Conservation (phyloP, 92 coral and sea anemone species). For the Epizoanthus ramosus region DNA sequence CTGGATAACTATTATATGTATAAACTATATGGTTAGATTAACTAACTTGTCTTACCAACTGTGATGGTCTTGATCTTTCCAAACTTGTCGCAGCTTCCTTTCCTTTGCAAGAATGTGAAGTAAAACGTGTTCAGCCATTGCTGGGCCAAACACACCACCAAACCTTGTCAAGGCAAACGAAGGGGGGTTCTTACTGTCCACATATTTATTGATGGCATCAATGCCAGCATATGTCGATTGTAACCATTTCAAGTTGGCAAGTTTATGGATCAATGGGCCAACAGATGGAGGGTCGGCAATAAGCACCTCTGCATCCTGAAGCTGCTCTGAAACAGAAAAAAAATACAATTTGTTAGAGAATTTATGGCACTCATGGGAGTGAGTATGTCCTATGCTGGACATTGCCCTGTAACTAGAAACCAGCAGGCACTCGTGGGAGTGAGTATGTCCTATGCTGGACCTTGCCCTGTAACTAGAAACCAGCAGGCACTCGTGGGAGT, state of each 20-base stretch:
- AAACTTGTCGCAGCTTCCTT: slow-evolving; percentile 58
- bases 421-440: too few relatives aligned
- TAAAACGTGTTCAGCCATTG: slow-evolving; percentile 82
- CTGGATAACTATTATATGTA: too few relatives aligned
- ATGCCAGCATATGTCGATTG: slow-evolving; percentile 91
- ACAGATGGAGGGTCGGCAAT: slow-evolving; percentile 65
- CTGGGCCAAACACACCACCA: slow-evolving; percentile 82
- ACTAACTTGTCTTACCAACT: slow-evolving; percentile 60
- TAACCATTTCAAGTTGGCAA: slow-evolving; percentile 87
- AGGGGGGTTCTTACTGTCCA: slow-evolving; percentile 56
- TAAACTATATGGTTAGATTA: too few relatives aligned
- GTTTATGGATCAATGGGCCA: slow-evolving; percentile 46
- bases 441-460: too few relatives aligned
- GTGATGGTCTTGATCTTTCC: slow-evolving; percentile 63
- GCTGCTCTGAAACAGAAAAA: slow-evolving; percentile 30
- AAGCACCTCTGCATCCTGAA: slow-evolving; percentile 77
- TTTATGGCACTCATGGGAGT: too few relatives aligned
- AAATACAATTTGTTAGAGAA: background rate
- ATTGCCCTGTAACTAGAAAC: too few relatives aligned
- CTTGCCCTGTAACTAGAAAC: too few relatives aligned
- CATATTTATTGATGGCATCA: slow-evolving; percentile 49
- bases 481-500: too few relatives aligned
- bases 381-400: too few relatives aligned
- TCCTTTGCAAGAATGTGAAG: slow-evolving; percentile 86
- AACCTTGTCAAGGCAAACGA: slow-evolving; percentile 72